Evolutionary conservation across 1,140 invertebrate genomes (phyloP).

Genomic region (Nylanderia fulva): DNA sequence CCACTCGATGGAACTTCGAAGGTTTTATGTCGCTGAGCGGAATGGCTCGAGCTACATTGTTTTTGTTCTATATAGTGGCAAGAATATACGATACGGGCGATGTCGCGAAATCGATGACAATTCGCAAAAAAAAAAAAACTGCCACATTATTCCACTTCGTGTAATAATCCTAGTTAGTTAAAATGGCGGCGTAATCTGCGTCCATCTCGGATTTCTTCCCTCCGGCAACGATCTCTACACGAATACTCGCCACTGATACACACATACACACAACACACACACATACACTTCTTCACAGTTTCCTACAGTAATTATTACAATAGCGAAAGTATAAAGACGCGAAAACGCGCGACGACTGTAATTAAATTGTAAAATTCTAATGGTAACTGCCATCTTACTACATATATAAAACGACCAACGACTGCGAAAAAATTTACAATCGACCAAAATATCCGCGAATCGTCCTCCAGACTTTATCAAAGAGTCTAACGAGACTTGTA

Average conservation of each 20-base stretch:
- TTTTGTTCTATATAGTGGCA: conserved; percentile 53
- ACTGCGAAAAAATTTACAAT: conserved; percentile 20
- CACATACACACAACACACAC: background rate
- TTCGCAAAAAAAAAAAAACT: conserved; percentile 3
- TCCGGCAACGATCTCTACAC: conserved; percentile 9
- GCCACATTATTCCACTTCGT: conserved; percentile 38
- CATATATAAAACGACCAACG: conserved; percentile 49
- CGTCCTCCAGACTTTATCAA: conserved; percentile 31
- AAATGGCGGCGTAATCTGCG: conserved; percentile 45
- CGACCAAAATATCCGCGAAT: conserved; percentile 28
- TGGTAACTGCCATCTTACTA: conserved; percentile 47
- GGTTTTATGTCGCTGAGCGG: conserved; percentile 21
- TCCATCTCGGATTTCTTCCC: conserved; percentile 43
- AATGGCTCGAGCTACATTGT: conserved; percentile 34
- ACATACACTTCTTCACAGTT: background rate
- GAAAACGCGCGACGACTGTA: conserved; percentile 25
- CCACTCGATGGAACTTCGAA: background rate
- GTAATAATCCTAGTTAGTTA: conserved; percentile 54
- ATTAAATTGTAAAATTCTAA: conserved; percentile 35
- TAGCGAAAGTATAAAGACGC: conserved; percentile 37
- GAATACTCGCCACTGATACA: conserved; percentile 8
- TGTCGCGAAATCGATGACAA: too few relatives aligned
- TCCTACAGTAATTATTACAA: conserved; percentile 23
- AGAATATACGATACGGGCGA: background rate
- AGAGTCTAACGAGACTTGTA: conserved; percentile 17